Evolutionary conservation across 2,888 invertebrate species (phyloP).

Genomic region (Stictocephala bisonia): DNA sequence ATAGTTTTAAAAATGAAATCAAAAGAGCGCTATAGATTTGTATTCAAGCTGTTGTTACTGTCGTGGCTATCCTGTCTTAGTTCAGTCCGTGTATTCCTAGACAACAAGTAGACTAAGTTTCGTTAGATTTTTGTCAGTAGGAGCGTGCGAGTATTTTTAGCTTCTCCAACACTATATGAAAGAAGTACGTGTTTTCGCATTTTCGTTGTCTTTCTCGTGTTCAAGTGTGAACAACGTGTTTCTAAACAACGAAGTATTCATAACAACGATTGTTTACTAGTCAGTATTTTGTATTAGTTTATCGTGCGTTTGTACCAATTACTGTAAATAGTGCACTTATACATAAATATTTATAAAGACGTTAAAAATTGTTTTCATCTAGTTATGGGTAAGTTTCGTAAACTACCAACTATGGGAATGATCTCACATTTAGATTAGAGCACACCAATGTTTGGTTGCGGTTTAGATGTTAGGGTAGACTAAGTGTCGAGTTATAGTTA

Average conservation of each 20-base stretch:
- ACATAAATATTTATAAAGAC: neutral
- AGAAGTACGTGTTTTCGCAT: too few species aligned
- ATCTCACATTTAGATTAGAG: conserved; percentile 30
- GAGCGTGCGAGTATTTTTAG: too few species aligned
- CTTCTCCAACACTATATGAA: too few species aligned
- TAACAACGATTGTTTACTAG: conserved; percentile 41
- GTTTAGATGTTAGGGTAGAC: conserved; percentile 36
- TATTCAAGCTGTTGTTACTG: neutral
- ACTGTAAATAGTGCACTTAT: conserved; percentile 34
- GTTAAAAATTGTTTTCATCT: neutral
- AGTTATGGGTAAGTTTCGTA: conserved; percentile 21
- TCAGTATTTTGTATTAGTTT: conserved; percentile 27
- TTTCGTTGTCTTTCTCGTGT: conserved; percentile 34
- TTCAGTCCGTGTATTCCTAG: neutral
- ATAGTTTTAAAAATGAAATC: conserved; percentile 36
- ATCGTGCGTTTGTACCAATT: neutral
- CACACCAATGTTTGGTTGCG: conserved; percentile 32
- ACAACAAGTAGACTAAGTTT: too few species aligned
- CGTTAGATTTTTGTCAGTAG: too few species aligned
- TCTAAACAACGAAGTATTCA: conserved; percentile 47
- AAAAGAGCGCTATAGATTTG: conserved; percentile 42
- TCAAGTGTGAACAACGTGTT: conserved; percentile 41
- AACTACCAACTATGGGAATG: neutral
- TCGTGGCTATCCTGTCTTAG: conserved; percentile 12
- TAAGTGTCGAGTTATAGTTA: conserved; percentile 22